Evolutionary conservation across 2,888 invertebrate species (phyloP).

Genomic region (Papilio protenor): DNA sequence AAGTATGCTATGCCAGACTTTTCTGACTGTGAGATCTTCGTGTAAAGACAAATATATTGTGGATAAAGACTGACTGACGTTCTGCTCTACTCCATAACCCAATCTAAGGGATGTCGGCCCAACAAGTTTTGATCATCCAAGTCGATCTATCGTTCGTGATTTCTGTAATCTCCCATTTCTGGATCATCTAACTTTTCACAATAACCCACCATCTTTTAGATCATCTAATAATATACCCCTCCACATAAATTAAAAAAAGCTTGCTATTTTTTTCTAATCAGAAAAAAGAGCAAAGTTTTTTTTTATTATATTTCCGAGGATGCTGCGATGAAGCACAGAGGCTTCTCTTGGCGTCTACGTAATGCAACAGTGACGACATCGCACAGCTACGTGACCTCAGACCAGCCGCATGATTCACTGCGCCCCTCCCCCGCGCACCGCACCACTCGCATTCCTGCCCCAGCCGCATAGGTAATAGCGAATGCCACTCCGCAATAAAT

Average conservation of each 20-base stretch:
- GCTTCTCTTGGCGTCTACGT: slow-evolving; percentile 26
- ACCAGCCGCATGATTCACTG: slow-evolving; percentile 69
- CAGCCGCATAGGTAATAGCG: slow-evolving; percentile 76
- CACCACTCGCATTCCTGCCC: slow-evolving; percentile 68
- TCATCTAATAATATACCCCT: no score
- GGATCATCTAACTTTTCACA: no score
- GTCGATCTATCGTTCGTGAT: background rate
- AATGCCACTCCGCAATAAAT: slow-evolving; percentile 75
- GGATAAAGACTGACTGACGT: no score
- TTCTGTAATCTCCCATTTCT: no score
- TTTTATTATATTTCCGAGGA: background rate
- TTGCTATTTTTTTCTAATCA: background rate
- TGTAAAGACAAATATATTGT: no score
- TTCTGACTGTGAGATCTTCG: no score
- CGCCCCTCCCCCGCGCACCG: slow-evolving; percentile 48
- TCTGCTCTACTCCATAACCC: no score
- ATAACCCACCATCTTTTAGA: background rate
- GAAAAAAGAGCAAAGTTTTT: background rate
- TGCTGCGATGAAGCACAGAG: slow-evolving; percentile 10
- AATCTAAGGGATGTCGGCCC: background rate
- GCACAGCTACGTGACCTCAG: slow-evolving; percentile 68
- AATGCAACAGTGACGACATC: slow-evolving; percentile 72
- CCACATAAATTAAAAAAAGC: no score
- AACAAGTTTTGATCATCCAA: background rate
- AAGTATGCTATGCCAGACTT: background rate